phyloP scores from a whole-genome alignment of 30 jellyfish, hydroid and myxozoan species.

The Hydractinia echinata region DNA sequence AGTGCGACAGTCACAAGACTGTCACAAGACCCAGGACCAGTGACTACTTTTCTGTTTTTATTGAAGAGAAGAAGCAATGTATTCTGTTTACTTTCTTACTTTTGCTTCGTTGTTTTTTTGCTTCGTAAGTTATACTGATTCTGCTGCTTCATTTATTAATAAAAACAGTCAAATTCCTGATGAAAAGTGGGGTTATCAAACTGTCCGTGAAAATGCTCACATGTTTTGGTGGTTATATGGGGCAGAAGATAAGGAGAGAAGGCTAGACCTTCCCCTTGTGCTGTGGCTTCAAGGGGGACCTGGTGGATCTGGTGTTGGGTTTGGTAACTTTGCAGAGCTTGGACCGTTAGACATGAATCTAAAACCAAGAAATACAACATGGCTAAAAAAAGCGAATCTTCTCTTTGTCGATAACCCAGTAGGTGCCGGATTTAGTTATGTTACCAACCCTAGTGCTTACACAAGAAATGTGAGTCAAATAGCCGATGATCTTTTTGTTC shows the following conservation, averaged over 20 bases:
- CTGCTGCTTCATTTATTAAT: no score
- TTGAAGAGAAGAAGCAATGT: no score
- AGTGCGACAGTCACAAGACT: no score
- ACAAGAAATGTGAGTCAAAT: conserved; percentile 71
- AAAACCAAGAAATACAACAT: conserved; percentile 66
- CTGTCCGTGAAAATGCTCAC: conserved; percentile 77
- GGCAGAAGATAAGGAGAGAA: conserved; percentile 41
- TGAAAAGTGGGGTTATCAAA: conserved; percentile 92
- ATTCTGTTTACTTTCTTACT: no score
- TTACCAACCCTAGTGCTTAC: conserved; percentile 48
- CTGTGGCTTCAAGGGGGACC: conserved; percentile 97
- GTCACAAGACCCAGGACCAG: no score
- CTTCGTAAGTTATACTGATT: no score
- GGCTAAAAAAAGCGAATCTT: conserved; percentile 63
- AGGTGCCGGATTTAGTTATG: conserved; percentile 91
- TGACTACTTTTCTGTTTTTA: no score
- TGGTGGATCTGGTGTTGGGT: conserved; percentile 87
- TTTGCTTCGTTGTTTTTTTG: no score
- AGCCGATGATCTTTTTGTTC: conserved; percentile 70
- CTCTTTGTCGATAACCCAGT: conserved; percentile 87
- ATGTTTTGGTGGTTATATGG: conserved; percentile 95
- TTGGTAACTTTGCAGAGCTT: conserved; percentile 72
- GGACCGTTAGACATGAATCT: conserved; percentile 74
- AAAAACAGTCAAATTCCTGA: conserved; percentile 30
- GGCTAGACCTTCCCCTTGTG: conserved; percentile 53